Evolutionary conservation across 2,888 invertebrate species (phyloP), one percentile per base, ranked within the genome.

Genomic region (Allacma fusca): DNA sequence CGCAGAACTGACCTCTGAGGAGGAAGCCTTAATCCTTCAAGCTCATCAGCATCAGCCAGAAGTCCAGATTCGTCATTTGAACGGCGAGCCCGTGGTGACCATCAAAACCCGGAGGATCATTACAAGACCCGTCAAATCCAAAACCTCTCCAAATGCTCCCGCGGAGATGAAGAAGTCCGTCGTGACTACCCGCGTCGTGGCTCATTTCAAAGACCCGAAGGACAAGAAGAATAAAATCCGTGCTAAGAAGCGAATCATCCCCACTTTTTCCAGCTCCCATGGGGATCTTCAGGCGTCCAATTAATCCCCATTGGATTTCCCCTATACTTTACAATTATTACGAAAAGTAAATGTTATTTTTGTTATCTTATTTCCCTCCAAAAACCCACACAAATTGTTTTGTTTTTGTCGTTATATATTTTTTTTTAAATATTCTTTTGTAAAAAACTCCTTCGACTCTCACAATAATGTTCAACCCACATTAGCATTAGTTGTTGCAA

Each of bases 1-100:
- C n/a, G 43, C 13, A 5, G n/a, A n/a, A 4, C 16, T 68, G 68
- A 44, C 75, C 5, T 24, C 44, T 1, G 43, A 68, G n/a, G 75
- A 75, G 29, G 75, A 67, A 68, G 4, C 57, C 1, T 9, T 75
- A n/a, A 12, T 75, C n/a, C 67, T 44, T 16, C 68, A 68, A 43
- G 75, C 68, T 43, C 75, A 68, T 50, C 19, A 57, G 12, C 75
- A 75, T 21, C 75, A 67, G 24, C 75, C 75, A 1, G 75, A 68
- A 34, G 50, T 75, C 1, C 68, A 75, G 67, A 68, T 75, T 26
- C 68, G 50, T 21, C 68, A 75, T 43, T 34, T 40, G 29, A 75
- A 75, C 23, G 75, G 68, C 7, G 67, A 75, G 40, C 75, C 75
- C 12, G 50, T 75, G 9, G 75, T 75, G 19, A 75, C 68, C 5